Base-by-base conservation (phyloP, 2,797 vertebrate genomes). In the Xyrichtys novacula region DNA sequence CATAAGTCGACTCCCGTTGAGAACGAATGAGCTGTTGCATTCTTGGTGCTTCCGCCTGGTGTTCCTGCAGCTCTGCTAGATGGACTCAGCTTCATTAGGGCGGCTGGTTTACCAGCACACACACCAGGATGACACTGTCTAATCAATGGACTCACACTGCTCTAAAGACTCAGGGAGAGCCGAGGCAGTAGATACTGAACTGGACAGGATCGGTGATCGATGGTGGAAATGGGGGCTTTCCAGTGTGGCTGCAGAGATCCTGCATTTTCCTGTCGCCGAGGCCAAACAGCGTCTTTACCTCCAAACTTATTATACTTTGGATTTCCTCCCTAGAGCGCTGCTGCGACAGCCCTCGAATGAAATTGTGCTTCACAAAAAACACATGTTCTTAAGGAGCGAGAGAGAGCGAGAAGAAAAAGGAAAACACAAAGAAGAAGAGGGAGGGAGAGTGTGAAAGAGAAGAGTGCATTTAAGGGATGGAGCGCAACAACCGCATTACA, bases 81-180 rank as follows among this genome's bases (percentile, higher is more conserved):
- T 65, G 65, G 81, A 87, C 74, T 66, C 28, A 7, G 71, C 72
- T 84, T 86, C 82, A 85, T 88, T 87, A 81, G 59, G 53, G 73
- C 66, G 53, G 36, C 76, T 46, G 58, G 74, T 73, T 78, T 80
- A 71, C 70, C 65, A 65, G 66, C 56, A 57, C 81, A 72, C 74
- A 71, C 74, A 48, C 74, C 26, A 20, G 55, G 71, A 79, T 60
- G 74, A 78, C 81, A 75, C 76, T 72, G 78, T 58, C 65, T 76
- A 82, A 91, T 91, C 89, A 88, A 91, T 91, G 81, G 78, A 81
- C 82, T 82, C 89, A 80, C 65, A 57, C 85, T 83, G 88, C 62
- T 86, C 46, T 77, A 81, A 78, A 85, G 79, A 85, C 79, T 76
- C 59, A 3, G 31, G 62, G 42, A 73, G 66, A 84, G 59, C 49